Base-by-base conservation (phyloP, 2,888 invertebrate genomes). In the Cheilosia impressa region DNA sequence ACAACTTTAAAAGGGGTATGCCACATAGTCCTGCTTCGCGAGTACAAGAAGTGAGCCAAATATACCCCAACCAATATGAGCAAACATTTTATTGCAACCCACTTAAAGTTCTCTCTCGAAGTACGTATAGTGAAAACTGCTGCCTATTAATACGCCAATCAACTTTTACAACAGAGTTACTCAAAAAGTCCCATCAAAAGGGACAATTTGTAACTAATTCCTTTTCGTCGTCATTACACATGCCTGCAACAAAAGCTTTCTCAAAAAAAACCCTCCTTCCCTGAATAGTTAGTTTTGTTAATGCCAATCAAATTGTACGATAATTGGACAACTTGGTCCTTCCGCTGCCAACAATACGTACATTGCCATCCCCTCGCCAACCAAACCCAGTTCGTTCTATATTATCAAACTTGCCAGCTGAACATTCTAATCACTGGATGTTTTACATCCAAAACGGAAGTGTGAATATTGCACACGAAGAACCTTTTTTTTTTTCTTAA, bases 271-370 rank as follows among this genome's bases (percentile, higher is more conserved):
- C 22, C 47, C 22, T 52, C 52, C 52, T 52, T 41, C 71, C 60
- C 50, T 22, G 17, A 71, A 50, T 55, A 62, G 47, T 45, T 73
- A 73, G 31, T 76, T 68, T 50, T 68, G 57, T 69, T 71, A 71
- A 71, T 72, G 60, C 41, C 72, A 85, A 81, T 85, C 81, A 85
- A 81, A 85, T 80, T 80, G 84, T 80, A 85, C 85, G 81, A 63
- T 85, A 85, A 85, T 85, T 85, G 85, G 71, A 60, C 71, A 85
- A 85, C 62, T 85, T 85, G 45, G 75, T 85, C 80, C 84, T 80
- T 66, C 76, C 57, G 60, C 75, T 75, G 71, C 69, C 80, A 80
- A 80, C 65, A 85, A 52, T 66, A 66, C 58, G 45, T 55, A 45
- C 50, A 13, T 15, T 10, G 27, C 27, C 13, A 17, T 41, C 17